Percentiles rank a stretch among this genome's conserved stretches.
phyloP scores from a whole-genome alignment of 2,113 vertebrate genomes.

The Chloroceryle aenea region DNA sequence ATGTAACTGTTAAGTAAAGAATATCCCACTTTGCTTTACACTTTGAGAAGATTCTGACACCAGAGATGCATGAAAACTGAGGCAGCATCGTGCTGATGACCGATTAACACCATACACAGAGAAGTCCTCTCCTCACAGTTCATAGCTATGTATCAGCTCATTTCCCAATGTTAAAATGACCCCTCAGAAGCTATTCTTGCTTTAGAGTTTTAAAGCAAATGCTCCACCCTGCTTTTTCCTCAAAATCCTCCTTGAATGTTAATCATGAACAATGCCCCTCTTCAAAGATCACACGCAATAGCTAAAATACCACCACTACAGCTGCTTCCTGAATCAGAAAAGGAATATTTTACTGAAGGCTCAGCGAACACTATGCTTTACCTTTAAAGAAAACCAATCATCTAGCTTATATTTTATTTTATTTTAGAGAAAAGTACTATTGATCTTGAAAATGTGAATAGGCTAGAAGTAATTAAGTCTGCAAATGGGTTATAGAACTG shows the following conservation, averaged over 20 bases:
- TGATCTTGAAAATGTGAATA: slow-evolving; percentile 52
- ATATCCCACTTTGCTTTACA: background rate
- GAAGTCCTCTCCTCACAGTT: accelerated
- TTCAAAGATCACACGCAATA: background rate
- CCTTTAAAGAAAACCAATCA: background rate
- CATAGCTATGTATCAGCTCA: background rate
- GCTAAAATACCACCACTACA: background rate
- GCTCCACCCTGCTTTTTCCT: background rate
- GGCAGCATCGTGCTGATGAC: background rate
- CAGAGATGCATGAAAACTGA: background rate
- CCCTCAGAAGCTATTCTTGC: background rate
- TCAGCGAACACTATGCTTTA: background rate
- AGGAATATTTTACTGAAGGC: background rate
- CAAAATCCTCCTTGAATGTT: background rate
- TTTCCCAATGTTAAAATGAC: background rate
- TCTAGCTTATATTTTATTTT: background rate
- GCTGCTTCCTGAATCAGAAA: background rate
- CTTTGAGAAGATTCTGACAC: background rate
- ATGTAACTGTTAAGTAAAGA: background rate
- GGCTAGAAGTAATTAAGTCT: slow-evolving; percentile 52
- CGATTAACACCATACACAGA: background rate
- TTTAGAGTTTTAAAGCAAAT: background rate
- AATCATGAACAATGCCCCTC: background rate
- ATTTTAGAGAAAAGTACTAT: slow-evolving; percentile 44
- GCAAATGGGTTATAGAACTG: slow-evolving; percentile 42